Evolutionary conservation across 2,888 invertebrate genomes (phyloP).

Genomic region (Idaea dimidiata): DNA sequence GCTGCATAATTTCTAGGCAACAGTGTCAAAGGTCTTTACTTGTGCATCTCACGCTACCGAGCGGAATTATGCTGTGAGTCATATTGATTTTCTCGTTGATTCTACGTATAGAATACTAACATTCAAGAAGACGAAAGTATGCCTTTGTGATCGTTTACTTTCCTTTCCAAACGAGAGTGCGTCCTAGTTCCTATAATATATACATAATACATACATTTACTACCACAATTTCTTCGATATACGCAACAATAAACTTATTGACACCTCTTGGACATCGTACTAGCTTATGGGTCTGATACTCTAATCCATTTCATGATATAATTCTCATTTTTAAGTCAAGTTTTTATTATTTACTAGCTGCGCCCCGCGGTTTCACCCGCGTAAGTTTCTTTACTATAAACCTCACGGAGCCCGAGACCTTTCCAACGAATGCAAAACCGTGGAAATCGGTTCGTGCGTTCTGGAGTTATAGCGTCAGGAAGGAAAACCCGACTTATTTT

Average conservation of each 20-base stretch:
- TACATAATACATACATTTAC: conserved; percentile 50
- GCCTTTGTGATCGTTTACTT: conserved; percentile 58
- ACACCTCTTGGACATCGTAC: conserved; percentile 4
- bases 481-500: too few relatives aligned
- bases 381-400: too few relatives aligned
- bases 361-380: too few relatives aligned
- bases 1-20: conserved; percentile 28
- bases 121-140: conserved; percentile 46
- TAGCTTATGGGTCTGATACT: too few relatives aligned
- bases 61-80: conserved; percentile 26
- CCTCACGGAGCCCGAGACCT: too few relatives aligned
- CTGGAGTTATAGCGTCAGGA: too few relatives aligned
- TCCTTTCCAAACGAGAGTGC: conserved; percentile 70
- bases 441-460: too few relatives aligned
- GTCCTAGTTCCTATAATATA: conserved; percentile 60
- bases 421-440: too few relatives aligned
- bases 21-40: conserved; percentile 29
- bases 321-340: too few relatives aligned
- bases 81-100: conserved; percentile 30
- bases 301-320: too few relatives aligned
- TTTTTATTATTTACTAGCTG: too few relatives aligned
- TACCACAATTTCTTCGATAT: conserved; percentile 42
- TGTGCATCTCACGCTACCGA: conserved; percentile 24
- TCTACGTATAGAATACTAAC: conserved; percentile 32
- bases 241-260: conserved; percentile 22